Base-by-base conservation (phyloP, 1,140 invertebrate genomes). In the Pteromalus puparum region DNA sequence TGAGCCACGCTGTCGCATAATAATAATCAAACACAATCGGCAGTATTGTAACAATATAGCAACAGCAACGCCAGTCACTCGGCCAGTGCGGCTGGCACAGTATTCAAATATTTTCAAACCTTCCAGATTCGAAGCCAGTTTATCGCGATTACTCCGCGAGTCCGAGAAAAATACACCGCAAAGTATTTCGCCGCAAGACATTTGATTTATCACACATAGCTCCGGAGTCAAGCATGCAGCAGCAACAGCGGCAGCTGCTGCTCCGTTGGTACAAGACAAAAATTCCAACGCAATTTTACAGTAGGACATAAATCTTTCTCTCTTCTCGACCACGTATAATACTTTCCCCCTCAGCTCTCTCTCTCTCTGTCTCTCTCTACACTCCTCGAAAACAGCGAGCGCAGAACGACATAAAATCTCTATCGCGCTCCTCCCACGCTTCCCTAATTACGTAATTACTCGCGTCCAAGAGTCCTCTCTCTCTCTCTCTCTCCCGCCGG, bases 191-290 rank as follows among this genome's bases (percentile, higher is more conserved):
- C 67, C 24, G 9, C 13, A 65, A 61, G 48, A 61, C 70, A 9
- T 74, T 82, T 82, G 70, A 82, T 82, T 82, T 82, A 82, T 82
- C 72, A 28, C 46, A 34, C 30, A 6, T 34, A 34, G 30, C 30
- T 34, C 30, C 30, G 30, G 4, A 74, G 67, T 70, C 21, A 30
- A 78, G 38, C n/a, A n/a, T n/a, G n/a, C n/a, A n/a, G n/a, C n/a
- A 34, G 68, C 67, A 30, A 28, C 26, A 61, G 53, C 67, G 13
- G 24, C 26, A 73, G 28, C 80, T 73, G 80, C 42, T 72, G 46
- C 15, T 67, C 21, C 24, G 28, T 42, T 28, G 13, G 30, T 34
- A 34, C 5, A 65, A 42, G 53, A 74, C 70, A 75, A 34, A 73
- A 75, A 75, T 53, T 82, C 24, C 30, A 13, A 2, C 48, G 81